Evolutionary conservation across 2,888 invertebrate genomes (phyloP), one percentile per base, ranked within the genome.

Genomic region (Cloeon dipterum): DNA sequence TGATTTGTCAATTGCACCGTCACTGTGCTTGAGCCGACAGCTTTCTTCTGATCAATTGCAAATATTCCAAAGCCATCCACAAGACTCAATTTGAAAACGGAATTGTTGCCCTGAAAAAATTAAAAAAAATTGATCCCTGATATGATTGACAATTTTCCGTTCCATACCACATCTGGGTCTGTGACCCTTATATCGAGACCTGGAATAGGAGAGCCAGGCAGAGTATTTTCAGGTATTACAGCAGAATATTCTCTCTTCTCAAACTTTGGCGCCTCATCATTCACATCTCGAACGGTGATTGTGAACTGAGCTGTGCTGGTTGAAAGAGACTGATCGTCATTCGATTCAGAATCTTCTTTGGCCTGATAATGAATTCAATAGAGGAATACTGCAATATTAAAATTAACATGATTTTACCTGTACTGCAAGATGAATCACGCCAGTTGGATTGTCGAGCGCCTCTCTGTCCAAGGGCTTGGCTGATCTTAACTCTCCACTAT

Each of bases 131-230:
- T 11, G 19, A 32, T 11, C 11, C 10, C 14, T 14, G 8, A 2
- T 34, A 10, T 11, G 35, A 26, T 11, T n/a, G 7, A 59, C 69
- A n/a, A n/a, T n/a, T n/a, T 64, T 55, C n/a, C n/a, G n/a, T n/a
- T n/a, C n/a, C n/a, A n/a, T n/a, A 82, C 82, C 50, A 85, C 70
- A 57, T 89, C 88, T 13, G 76, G 74, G 57, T 89, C 88, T 21
- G 69, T 70, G 39, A 88, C 85, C 34, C 71, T 70, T 76, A 88
- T 85, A 46, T 83, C 77, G 43, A 88, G 54, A 47, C 74, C 68
- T 0, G 83, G 81, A 21, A 89, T 57, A 0, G 81, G 76, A 0
- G 85, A 79, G 8, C 82, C 85, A 21, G 72, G 63, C 0, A 77
- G 71, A 8, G 83, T 69, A 47, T 83, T 83, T 56, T 89, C 88